Base-by-base conservation (phyloP, 2,888 invertebrate species). In the Phyto melanocephala region DNA sequence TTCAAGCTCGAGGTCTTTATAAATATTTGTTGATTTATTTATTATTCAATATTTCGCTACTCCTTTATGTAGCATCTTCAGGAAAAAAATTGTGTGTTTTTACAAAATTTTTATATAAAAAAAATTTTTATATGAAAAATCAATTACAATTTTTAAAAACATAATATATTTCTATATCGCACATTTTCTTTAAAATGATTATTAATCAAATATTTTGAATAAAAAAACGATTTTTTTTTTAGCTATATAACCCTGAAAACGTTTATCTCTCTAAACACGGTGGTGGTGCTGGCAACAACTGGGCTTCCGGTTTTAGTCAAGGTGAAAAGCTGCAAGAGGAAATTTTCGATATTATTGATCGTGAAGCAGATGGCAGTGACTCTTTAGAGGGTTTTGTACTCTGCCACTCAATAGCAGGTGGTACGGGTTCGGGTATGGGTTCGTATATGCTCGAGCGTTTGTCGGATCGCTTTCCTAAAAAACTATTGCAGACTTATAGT, bases 401-500 rank as follows among this genome's bases (percentile, higher is more conserved):
- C 71, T 99, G 99, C 87, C 99, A 99, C 92, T 99, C 99, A 6
- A 99, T 99, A 91, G 99, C 99, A 63, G 99, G 99, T 52, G 99
- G 99, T 68, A 99, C 99, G n/a, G 99, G 99, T 0, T 99, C 99
- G 0, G 99, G 99, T 13, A 97, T 99, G 96, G 99, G 99, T 0
- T 99, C 99, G 0, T 98, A 96, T 88, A 95, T 98, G 86, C 92
- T 98, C 87, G 97, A 98, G 91, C 95, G 96, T 85, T 92, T 98
- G 5, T 96, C 96, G 0, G 98, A 98, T 90, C 95, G 98, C 85
- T 99, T 98, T 92, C 99, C 99, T 0, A 99, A 99, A 91, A 99
- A 99, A 90, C 92, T 99, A 35, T 96, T 99, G 35, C 97, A 99
- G 92, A 99, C 99, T 0, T 99, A 99, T 91, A 99, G 99, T 89